phyloP scores from a whole-genome alignment of 2,113 vertebrate species.

The Prietella phreatophila region DNA sequence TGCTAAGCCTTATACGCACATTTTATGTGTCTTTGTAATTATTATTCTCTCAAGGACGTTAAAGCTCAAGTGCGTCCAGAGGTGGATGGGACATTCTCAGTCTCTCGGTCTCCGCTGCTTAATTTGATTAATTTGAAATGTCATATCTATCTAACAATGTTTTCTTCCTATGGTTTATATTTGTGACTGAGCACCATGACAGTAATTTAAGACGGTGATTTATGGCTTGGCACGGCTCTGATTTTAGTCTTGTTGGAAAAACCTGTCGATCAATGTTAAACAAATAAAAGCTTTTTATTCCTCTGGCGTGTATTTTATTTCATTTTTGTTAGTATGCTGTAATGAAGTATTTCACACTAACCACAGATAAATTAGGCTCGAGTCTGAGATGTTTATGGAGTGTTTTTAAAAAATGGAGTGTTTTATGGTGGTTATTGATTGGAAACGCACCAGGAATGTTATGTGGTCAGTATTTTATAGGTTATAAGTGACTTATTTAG shows the following conservation, averaged over 20 bases:
- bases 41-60: neutral
- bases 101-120: conserved; percentile 48
- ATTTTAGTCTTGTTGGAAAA: conserved; percentile 62
- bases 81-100: neutral
- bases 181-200: conserved; percentile 53
- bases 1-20: conserved; percentile 39
- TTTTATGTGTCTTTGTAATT: conserved; percentile 18
- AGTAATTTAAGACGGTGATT: conserved; percentile 67
- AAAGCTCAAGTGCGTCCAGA: conserved; percentile 33
- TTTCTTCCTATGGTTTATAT: conserved; percentile 42
- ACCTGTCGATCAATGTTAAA: conserved; percentile 68
- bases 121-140: conserved; percentile 50
- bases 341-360: conserved; percentile 34
- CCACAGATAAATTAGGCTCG: too few species aligned
- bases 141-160: conserved; percentile 49
- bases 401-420: too few species aligned
- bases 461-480: neutral
- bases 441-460: neutral
- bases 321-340: conserved; percentile 50
- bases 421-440: neutral
- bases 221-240: conserved; percentile 59
- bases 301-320: conserved; percentile 47
- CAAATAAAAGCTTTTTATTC: conserved; percentile 69
- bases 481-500: neutral
- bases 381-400: neutral